Conservation (phyloP, 2,888 invertebrate genomes). For the Tetragonisca angustula region DNA sequence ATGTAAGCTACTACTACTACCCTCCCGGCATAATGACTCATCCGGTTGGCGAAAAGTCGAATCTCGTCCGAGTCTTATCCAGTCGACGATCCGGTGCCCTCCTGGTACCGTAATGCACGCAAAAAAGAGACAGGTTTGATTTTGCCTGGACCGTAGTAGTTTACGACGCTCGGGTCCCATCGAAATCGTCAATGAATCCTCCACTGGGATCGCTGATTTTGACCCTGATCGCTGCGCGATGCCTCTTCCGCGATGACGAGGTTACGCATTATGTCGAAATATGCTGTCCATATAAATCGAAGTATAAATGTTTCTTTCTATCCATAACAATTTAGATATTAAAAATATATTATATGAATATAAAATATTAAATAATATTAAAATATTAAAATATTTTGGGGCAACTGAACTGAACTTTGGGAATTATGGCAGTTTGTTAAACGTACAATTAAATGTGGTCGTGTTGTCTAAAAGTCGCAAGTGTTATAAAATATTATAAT, state of each 20-base stretch:
- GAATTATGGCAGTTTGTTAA: too few species aligned
- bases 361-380: too few species aligned
- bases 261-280: not conserved
- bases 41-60: slow-evolving; percentile 56
- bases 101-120: slow-evolving; percentile 64
- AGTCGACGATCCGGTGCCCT: slow-evolving; percentile 57
- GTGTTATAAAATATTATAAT: too few species aligned
- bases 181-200: slow-evolving; percentile 67
- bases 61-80: slow-evolving; percentile 48
- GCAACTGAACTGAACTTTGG: too few species aligned
- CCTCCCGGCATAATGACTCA: slow-evolving; percentile 53
- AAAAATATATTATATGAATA: too few species aligned
- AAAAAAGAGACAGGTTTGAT: slow-evolving; percentile 64
- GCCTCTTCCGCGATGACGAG: not conserved
- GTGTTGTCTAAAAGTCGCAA: too few species aligned
- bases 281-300: not conserved
- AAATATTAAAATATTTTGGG: too few species aligned
- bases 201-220: slow-evolving; percentile 49
- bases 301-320: too few species aligned
- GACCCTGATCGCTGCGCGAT: slow-evolving; percentile 4
- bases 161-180: slow-evolving; percentile 52
- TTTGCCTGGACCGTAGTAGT: slow-evolving; percentile 49
- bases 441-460: too few species aligned
- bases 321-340: too few species aligned
- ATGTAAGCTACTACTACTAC: slow-evolving; percentile 31